Percentiles rank a stretch among this genome's conserved stretches.
phyloP scores from a whole-genome alignment of 2,888 invertebrate species.

The Phyllotreta cruciferae region DNA sequence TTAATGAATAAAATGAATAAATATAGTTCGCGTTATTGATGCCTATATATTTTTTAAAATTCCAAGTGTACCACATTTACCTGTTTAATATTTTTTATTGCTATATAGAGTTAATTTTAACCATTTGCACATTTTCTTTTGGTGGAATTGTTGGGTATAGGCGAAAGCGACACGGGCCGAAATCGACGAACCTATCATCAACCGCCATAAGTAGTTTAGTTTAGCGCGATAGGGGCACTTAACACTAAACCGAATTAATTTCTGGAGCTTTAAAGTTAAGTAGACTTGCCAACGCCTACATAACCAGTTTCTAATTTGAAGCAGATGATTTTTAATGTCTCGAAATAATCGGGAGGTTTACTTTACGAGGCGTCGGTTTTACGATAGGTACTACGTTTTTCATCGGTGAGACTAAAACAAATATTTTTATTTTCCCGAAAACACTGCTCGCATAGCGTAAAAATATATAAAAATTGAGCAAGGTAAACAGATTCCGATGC shows the following conservation, averaged over 20 bases:
- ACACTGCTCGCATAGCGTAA: too few relatives aligned
- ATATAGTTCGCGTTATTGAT: too few relatives aligned
- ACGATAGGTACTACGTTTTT: too few relatives aligned
- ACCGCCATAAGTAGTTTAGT: conserved; percentile 44
- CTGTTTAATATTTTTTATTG: too few relatives aligned
- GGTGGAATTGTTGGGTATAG: background rate
- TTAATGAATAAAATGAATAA: too few relatives aligned
- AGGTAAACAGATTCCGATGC: too few relatives aligned
- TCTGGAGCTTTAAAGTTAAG: conserved; percentile 36
- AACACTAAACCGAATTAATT: conserved; percentile 40
- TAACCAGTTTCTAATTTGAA: conserved; percentile 26
- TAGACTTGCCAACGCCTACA: conserved; percentile 32
- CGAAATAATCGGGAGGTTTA: conserved; percentile 18
- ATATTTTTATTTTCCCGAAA: too few relatives aligned
- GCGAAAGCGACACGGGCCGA: conserved; percentile 16
- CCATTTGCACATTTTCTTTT: background rate
- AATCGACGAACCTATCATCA: conserved; percentile 40
- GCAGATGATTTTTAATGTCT: conserved; percentile 29
- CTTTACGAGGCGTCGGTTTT: background rate
- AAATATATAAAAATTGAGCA: too few relatives aligned
- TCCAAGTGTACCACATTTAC: too few relatives aligned
- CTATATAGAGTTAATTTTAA: background rate
- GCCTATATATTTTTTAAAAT: too few relatives aligned
- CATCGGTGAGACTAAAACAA: too few relatives aligned
- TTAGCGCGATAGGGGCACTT: conserved; percentile 40